phyloP scores from a whole-genome alignment of 2,113 vertebrate genomes.

The Numida meleagris region DNA sequence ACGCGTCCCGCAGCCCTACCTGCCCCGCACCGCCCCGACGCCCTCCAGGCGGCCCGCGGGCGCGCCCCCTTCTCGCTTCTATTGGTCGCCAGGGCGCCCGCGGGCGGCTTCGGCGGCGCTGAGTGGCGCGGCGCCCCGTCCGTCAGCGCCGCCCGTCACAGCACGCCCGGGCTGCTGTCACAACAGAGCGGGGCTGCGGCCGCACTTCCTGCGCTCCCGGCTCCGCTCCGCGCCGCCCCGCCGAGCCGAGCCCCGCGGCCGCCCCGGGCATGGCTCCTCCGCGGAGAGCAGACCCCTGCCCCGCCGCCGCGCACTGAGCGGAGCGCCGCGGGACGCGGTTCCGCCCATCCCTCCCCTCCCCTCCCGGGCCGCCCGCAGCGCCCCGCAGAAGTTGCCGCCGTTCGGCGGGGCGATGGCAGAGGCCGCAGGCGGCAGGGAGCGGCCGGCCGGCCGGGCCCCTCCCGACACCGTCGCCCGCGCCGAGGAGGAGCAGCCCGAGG shows the following conservation, averaged over 20 bases:
- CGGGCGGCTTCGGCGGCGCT: neutral
- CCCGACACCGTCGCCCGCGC: conserved; percentile 56
- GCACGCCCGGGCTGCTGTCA: conserved; percentile 71
- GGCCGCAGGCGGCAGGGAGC: conserved; percentile 56
- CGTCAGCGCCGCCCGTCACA: conserved; percentile 73
- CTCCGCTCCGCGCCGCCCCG: neutral
- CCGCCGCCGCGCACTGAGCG: conserved; percentile 24
- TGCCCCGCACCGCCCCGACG: neutral
- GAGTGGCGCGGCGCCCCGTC: conserved; percentile 56
- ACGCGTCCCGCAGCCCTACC: neutral
- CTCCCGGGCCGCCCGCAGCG: neutral
- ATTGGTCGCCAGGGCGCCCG: conserved; percentile 52
- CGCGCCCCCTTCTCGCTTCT: conserved; percentile 49
- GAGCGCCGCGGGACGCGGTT: neutral
- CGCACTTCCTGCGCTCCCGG: conserved; percentile 31
- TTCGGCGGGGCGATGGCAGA: conserved; percentile 70
- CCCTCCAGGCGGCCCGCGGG: conserved; percentile 35
- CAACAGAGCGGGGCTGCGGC: conserved; percentile 37
- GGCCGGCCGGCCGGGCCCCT: neutral
- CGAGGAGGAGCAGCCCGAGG: conserved; percentile 80
- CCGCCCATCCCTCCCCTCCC: neutral
- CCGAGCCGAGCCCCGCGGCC: neutral
- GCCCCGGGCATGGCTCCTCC: neutral
- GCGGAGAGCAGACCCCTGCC: neutral
- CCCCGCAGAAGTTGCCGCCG: neutral